Conservation (phyloP, 2,888 invertebrate species). For the Malacosoma neustria region DNA sequence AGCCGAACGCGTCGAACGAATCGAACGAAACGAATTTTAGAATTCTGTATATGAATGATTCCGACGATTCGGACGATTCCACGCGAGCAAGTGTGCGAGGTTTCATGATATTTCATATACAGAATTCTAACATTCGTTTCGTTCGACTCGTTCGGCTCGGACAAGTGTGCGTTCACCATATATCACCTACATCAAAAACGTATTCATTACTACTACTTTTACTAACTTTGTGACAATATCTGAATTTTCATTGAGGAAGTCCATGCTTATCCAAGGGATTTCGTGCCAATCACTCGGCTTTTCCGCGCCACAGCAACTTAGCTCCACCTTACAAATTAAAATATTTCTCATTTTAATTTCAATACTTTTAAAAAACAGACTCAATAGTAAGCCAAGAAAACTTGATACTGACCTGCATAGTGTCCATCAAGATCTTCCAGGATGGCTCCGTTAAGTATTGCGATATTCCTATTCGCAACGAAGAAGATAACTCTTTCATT, state of each 20-base stretch:
- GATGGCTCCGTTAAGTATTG: constrained; percentile 70
- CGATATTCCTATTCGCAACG: constrained; percentile 70
- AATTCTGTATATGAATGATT: no score
- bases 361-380: neutral
- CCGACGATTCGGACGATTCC: no score
- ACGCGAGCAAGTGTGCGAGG: no score
- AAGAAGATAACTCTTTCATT: constrained; percentile 60
- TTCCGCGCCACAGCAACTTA: constrained; percentile 75
- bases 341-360: neutral
- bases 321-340: constrained; percentile 41
- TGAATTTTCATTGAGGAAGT: constrained; percentile 57
- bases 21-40: no score
- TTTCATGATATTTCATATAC: no score
- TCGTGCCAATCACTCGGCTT: constrained; percentile 74
- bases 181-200: no score
- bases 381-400: no score
- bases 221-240: constrained; percentile 48
- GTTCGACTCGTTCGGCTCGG: no score
- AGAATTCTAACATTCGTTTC: no score
- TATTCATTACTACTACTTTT: no score
- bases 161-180: no score
- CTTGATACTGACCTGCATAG: constrained; percentile 62
- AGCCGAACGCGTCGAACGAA: no score
- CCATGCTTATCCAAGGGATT: constrained; percentile 74
- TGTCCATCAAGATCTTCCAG: constrained; percentile 75